Conservation (phyloP, 2,797 vertebrate species). For the Hydrolagus colliei region DNA sequence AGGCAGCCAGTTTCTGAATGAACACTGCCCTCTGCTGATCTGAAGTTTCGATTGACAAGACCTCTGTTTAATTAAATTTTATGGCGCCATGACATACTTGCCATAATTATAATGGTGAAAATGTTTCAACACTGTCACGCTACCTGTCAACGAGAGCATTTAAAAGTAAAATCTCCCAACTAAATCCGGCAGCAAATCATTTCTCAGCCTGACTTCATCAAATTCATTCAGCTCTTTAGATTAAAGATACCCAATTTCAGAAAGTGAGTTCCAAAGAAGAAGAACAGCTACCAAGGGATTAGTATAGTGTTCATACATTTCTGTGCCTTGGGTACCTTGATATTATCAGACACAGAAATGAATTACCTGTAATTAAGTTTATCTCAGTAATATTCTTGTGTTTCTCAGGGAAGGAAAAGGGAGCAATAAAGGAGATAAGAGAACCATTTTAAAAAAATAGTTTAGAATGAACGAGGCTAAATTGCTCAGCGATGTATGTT, state of each 20-base stretch:
- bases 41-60: background rate
- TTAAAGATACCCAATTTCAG: background rate
- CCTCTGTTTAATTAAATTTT: constrained; percentile 14
- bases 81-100: background rate
- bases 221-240: background rate
- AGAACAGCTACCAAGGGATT: background rate
- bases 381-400: background rate
- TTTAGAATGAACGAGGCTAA: background rate
- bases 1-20: background rate
- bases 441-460: background rate
- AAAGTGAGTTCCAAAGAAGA: background rate
- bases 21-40: constrained; percentile 25
- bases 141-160: background rate
- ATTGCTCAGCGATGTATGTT: background rate
- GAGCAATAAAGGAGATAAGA: background rate
- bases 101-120: background rate
- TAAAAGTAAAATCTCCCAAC: background rate
- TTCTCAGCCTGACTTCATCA: constrained; percentile 2
- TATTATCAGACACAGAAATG: background rate
- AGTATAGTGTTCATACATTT: background rate
- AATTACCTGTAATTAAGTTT: background rate
- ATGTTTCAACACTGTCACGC: background rate
- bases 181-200: background rate
- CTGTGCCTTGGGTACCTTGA: background rate
- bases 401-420: background rate